These are phyloP conservation scores for Cirrhinus mrigala DNA, from an alignment of 2,797 vertebrate genomes.

Conservation along the genomic window DNA sequence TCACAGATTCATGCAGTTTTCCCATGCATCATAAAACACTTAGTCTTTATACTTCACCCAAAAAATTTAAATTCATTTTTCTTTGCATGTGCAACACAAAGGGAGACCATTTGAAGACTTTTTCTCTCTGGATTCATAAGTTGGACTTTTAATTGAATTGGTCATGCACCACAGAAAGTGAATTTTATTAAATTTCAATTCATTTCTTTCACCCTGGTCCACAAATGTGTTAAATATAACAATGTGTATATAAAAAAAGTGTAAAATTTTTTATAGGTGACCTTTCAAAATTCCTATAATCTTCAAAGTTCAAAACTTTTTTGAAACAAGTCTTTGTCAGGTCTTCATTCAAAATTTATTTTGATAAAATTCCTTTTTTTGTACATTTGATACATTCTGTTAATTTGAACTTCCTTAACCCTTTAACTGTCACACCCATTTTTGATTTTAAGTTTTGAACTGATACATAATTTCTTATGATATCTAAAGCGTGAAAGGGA, in stretches of 20 bases:
- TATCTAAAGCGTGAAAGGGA: no score
- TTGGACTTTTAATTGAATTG: background rate
- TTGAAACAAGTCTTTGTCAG: background rate
- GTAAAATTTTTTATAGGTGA: background rate
- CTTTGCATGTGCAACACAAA: background rate
- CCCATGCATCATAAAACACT: background rate
- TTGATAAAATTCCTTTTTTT: background rate
- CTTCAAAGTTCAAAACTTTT: background rate
- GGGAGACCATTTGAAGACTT: no score
- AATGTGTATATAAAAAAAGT: background rate
- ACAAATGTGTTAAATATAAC: background rate
- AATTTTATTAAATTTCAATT: background rate
- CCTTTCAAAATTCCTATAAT: background rate
- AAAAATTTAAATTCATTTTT: background rate
- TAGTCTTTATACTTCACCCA: background rate
- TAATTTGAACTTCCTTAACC: no score
- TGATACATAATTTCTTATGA: no score
- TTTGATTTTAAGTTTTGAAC: no score
- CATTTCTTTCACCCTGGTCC: background rate
- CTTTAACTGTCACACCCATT: no score
- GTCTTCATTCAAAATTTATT: no score
- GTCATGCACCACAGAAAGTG: background rate
- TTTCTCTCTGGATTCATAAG: background rate
- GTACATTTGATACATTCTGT: no score
- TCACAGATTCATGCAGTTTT: constrained; percentile 27